These are phyloP conservation scores for Chaetophractus vellerosus DNA, from an alignment of 2,797 vertebrate genomes.

Conservation along the genomic window DNA sequence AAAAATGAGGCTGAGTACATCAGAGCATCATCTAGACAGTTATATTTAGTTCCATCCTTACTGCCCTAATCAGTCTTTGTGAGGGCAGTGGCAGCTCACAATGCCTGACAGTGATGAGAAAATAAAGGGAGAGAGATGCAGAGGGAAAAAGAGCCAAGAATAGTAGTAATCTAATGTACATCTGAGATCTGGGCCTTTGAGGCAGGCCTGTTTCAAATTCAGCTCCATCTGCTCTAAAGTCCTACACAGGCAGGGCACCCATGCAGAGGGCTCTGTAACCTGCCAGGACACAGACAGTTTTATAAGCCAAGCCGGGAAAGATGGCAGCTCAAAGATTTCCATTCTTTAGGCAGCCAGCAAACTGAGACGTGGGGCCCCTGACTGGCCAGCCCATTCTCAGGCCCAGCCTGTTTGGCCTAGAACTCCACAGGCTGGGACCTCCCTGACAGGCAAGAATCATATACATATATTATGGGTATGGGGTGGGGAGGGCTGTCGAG, in stretches of 20 bases:
- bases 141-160: constrained; percentile 32
- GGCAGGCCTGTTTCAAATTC: constrained; percentile 58
- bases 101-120: constrained; percentile 38
- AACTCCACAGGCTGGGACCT: background rate
- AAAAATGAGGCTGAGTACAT: background rate
- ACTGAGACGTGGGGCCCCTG: background rate
- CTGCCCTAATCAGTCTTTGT: constrained; percentile 60
- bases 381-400: background rate
- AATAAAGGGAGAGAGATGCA: constrained; percentile 31
- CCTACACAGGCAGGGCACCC: background rate
- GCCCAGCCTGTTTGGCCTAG: background rate
- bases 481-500: background rate
- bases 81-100: constrained; percentile 58
- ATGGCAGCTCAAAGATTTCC: constrained; percentile 43
- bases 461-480: background rate
- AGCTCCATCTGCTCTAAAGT: constrained; percentile 53
- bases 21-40: constrained; percentile 2
- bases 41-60: constrained; percentile 78
- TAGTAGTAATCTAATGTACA: background rate
- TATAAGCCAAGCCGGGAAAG: background rate
- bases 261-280: background rate
- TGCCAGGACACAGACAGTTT: constrained; percentile 35
- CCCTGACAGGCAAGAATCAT: background rate
- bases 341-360: background rate
- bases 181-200: constrained; percentile 53